Evolutionary conservation across 2,113 vertebrate genomes (phyloP).

Genomic region (Gallinago undulata): DNA sequence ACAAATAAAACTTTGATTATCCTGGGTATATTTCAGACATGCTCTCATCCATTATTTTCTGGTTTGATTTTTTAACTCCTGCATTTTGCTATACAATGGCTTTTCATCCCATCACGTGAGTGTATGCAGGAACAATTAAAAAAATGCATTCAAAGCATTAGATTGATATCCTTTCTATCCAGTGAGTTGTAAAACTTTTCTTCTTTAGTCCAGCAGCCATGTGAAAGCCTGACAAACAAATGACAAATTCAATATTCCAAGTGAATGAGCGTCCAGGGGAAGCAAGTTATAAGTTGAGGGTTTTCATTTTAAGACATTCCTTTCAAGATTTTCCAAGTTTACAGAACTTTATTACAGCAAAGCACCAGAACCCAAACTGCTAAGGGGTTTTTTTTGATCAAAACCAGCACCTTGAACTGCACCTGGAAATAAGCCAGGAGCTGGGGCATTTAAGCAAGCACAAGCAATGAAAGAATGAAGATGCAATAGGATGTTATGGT

Average conservation of each 20-base stretch:
- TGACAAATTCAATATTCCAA: not conserved
- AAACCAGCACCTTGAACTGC: not conserved
- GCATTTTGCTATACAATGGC: not conserved
- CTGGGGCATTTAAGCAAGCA: not conserved
- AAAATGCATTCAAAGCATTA: not conserved
- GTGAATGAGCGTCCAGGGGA: not conserved
- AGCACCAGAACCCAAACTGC: not conserved
- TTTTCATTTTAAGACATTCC: not conserved
- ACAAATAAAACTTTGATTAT: not conserved
- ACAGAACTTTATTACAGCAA: not conserved
- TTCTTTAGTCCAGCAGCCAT: not conserved
- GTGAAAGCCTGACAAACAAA: not conserved
- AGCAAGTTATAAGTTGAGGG: not conserved
- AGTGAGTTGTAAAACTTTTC: not conserved
- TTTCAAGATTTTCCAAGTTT: not conserved
- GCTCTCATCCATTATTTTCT: not conserved
- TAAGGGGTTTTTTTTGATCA: not conserved
- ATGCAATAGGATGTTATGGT: not conserved
- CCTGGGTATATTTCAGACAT: not conserved
- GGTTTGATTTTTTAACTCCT: not conserved
- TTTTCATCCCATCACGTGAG: not conserved
- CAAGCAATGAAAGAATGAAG: not conserved
- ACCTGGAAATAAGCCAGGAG: not conserved
- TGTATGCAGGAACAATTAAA: not conserved
- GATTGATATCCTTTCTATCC: not conserved